Base-by-base conservation (phyloP, 2,888 invertebrate species). In the Agrochola lychnidis region DNA sequence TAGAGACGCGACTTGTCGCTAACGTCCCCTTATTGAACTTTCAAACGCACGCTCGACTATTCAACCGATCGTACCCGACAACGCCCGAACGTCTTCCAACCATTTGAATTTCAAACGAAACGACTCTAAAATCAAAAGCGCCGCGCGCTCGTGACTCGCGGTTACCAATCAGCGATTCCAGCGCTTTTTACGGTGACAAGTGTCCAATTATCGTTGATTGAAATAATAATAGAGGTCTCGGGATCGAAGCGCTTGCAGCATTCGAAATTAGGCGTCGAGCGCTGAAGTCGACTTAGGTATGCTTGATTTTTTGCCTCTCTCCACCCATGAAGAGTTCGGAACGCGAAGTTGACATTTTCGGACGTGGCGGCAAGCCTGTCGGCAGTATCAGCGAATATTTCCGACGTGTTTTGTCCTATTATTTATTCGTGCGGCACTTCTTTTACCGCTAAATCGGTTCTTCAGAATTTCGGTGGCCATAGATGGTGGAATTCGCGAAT, bases 191-290 rank as follows among this genome's bases (percentile, higher is more conserved):
- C 91, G 90, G 93, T 91, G 94, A 95, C 94, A 93, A 94, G 92
- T 94, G 94, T 94, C 95, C 95, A 95, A 95, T 95, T 95, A 95
- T 93, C 92, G 92, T 90, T 93, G 94, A 95, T 95, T 94, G 95
- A 94, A 95, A 94, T 95, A 95, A 95, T 95, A 95, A 95, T 94
- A 94, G 94, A 93, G 89, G 89, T 79, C 86, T 84, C 83, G 83
- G 85, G 88, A 89, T 90, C 86, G 86, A 89, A 90, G 90, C 93
- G 93, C 91, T 90, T 88, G 87, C 92, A 91, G 95, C 93, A 94
- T 94, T 91, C 93, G 91, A 89, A 93, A 94, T 93, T 91, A 93
- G 92, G 86, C 82, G 78, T 87, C 80, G 73, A 86, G 87, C 87
- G 86, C 86, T 89, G 88, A 81, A 90, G 79, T 74, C 30, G 81